Base-by-base conservation (phyloP, 2,888 invertebrate genomes). In the Penaeus monodon region DNA sequence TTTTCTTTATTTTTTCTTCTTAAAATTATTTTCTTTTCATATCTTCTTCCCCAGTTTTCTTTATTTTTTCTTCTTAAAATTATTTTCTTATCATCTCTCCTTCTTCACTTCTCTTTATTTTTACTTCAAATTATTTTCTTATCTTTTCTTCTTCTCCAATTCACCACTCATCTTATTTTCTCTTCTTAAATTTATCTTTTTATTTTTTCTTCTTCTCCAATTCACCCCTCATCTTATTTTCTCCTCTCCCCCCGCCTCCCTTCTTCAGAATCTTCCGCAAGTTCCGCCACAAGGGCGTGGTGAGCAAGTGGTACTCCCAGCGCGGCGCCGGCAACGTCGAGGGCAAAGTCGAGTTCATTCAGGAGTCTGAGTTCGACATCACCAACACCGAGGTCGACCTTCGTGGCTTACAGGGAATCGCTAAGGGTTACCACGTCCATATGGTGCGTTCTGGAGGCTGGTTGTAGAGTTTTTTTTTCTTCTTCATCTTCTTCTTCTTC, bases 241-340 rank as follows among this genome's bases (percentile, higher is more conserved):
- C 10, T 33, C 17, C 12, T 4, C 44, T 44, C 10, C 44, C 1
- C 44, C 44, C n/a, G 27, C 27, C 44, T 20, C 44, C n/a, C 44
- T 57, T 22, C n/a, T n/a, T 17, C 91, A 97, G 97, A 85, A 95
- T 97, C 90, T 94, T 94, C 83, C 95, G 96, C 0, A 94, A 96
- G 14, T 95, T 95, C 91, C 94, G 96, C 14, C 94, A 96, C 87
- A 97, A 97, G 92, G 97, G 96, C 0, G 97, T 97, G 1, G 96
- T 95, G 0, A 95, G 95, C 91, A 96, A 97, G 91, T 97, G 97
- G 97, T 96, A 96, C 92, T 95, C 96, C 10, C 97, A 97, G 92
- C 96, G 96, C 0, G 86, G 85, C 2, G 83, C 64, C 0, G 88
- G 95, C 66, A 92, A 94, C 0, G 93, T 96, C 33, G 94, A 94